A percentile compares a stretch with the other conserved stretches of the same genome.
Conservation (phyloP, 2,113 vertebrate genomes). For the Eurystomus gularis region DNA sequence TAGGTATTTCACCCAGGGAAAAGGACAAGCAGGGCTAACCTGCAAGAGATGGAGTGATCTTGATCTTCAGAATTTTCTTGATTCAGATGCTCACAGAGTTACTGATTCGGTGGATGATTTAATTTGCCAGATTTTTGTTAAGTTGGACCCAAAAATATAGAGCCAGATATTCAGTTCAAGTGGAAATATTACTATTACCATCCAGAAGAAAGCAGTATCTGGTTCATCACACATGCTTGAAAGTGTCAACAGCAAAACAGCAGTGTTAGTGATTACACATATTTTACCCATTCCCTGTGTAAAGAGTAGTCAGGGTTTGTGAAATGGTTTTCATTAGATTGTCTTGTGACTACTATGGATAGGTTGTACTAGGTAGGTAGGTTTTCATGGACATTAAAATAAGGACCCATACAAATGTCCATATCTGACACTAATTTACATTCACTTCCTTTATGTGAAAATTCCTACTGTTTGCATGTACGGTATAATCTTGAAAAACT, state of each 20-base stretch:
- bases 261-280: not conserved
- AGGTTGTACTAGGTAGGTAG: not conserved
- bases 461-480: not conserved
- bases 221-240: not conserved
- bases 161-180: not conserved
- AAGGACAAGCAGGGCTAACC: not conserved
- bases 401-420: not conserved
- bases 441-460: not conserved
- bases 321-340: not conserved
- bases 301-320: not conserved
- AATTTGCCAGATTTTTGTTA: not conserved
- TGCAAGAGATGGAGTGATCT: not conserved
- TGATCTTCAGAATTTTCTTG: not conserved
- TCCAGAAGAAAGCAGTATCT: too few species aligned
- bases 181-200: not conserved
- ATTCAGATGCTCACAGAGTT: not conserved
- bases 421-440: not conserved
- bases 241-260: not conserved
- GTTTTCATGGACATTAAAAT: not conserved
- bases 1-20: not conserved
- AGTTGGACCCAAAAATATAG: not conserved
- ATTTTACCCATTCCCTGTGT: not conserved
- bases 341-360: not conserved
- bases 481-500: not conserved
- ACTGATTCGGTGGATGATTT: too few species aligned